Evolutionary conservation across 1,140 invertebrate genomes (phyloP).

Genomic region (Danaus plexippus): DNA sequence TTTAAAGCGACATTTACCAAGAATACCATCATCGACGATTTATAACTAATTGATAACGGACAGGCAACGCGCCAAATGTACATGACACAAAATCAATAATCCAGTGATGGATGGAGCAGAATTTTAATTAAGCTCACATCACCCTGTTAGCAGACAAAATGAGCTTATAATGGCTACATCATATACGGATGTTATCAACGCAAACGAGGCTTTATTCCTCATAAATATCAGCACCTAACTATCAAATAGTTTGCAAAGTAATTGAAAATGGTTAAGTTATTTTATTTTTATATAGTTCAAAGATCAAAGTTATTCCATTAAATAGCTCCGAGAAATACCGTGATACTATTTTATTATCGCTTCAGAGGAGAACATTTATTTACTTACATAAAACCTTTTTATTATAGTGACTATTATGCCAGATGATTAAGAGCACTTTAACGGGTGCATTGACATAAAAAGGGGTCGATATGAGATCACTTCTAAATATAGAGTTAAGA

Average conservation of each 20-base stretch:
- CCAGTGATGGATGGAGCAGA: slow-evolving; percentile 57
- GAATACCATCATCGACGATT: slow-evolving; percentile 35
- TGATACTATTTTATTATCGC: slow-evolving; percentile 14
- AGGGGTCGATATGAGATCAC: slow-evolving; percentile 20
- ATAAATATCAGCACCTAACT: slow-evolving; percentile 20
- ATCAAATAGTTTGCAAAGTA: slow-evolving; percentile 14
- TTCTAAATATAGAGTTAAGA: slow-evolving; percentile 29
- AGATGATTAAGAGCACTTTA: slow-evolving; percentile 27
- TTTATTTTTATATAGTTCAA: slow-evolving; percentile 21
- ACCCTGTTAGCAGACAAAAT: slow-evolving; percentile 57
- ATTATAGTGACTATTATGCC: slow-evolving; percentile 11
- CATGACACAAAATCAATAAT: slow-evolving; percentile 63
- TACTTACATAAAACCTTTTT: slow-evolving; percentile 13
- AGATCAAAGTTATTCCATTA: slow-evolving; percentile 15
- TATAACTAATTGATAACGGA: slow-evolving; percentile 56
- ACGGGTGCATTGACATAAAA: slow-evolving; percentile 26
- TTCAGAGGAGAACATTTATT: slow-evolving; percentile 8
- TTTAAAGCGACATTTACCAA: slow-evolving; percentile 27
- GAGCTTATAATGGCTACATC: slow-evolving; percentile 53
- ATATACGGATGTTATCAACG: slow-evolving; percentile 26
- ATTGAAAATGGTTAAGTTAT: slow-evolving; percentile 18
- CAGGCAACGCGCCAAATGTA: slow-evolving; percentile 44
- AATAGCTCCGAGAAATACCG: slow-evolving; percentile 12
- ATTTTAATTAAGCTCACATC: slow-evolving; percentile 66
- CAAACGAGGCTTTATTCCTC: slow-evolving; percentile 18